Conservation (phyloP, 2,888 invertebrate genomes). For the Stegophylla sp. region DNA sequence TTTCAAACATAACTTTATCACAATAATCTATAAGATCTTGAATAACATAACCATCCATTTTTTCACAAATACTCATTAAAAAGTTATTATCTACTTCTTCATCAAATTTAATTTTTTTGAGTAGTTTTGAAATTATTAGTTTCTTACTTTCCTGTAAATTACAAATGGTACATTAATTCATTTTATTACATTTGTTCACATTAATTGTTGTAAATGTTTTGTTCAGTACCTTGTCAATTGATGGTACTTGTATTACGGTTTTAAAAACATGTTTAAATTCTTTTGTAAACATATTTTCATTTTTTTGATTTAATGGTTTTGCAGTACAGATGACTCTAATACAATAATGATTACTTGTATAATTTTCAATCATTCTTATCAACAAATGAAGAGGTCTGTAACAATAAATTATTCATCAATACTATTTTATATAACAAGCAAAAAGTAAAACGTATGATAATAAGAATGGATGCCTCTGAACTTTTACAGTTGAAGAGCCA, state of each 20-base stretch:
- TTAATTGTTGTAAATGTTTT: neutral
- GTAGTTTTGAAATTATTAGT: constrained; percentile 34
- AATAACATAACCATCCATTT: constrained; percentile 76
- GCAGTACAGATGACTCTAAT: constrained; percentile 44
- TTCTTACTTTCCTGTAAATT: constrained; percentile 53
- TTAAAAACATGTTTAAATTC: constrained; percentile 35
- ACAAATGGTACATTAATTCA: neutral
- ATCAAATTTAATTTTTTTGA: constrained; percentile 4
- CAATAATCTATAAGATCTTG: constrained; percentile 77
- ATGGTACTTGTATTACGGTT: constrained; percentile 32
- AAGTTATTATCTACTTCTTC: constrained; percentile 18
- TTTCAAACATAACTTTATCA: constrained; percentile 76
- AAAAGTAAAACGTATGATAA: too few species aligned
- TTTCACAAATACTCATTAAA: constrained; percentile 69
- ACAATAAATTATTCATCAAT: neutral
- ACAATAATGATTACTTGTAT: constrained; percentile 5
- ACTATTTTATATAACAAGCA: neutral
- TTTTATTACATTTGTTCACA: neutral
- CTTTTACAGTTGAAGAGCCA: too few species aligned
- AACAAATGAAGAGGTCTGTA: constrained; percentile 37
- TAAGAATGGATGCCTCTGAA: too few species aligned
- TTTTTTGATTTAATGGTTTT: constrained; percentile 36
- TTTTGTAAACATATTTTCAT: constrained; percentile 34
- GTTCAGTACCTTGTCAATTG: constrained; percentile 38
- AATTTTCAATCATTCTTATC: constrained; percentile 40